Conservation (phyloP, 64 coral and sea anemone species). For the Actinia equina region DNA sequence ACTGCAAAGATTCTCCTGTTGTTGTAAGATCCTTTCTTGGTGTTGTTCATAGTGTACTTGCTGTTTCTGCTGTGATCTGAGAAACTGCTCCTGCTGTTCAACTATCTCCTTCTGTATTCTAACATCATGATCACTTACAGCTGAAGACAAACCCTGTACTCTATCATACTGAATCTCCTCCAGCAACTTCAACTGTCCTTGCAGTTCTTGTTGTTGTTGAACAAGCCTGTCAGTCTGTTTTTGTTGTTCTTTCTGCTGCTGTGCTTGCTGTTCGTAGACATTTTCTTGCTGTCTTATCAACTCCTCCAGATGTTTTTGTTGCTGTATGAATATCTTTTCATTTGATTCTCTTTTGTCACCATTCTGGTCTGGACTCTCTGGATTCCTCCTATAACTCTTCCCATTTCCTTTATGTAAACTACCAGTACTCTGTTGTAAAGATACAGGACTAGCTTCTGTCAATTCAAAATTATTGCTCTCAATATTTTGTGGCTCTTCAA, state of each 20-base stretch:
- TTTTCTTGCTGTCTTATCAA: conserved; percentile 27
- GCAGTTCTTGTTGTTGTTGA: background rate
- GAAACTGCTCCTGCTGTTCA: conserved; percentile 75
- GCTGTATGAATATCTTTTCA: background rate
- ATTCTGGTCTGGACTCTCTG: background rate
- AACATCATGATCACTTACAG: conserved; percentile 24
- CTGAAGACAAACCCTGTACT: background rate
- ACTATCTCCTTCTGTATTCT: conserved; percentile 69
- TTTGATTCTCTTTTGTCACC: background rate
- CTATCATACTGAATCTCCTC: conserved; percentile 1
- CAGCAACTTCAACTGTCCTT: background rate
- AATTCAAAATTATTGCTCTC: background rate
- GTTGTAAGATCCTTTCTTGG: conserved; percentile 62
- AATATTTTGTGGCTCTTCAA: background rate
- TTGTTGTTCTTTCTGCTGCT: conserved; percentile 26
- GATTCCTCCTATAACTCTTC: background rate
- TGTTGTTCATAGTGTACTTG: conserved; percentile 60
- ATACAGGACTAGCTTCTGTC: background rate
- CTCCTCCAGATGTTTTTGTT: conserved; percentile 7
- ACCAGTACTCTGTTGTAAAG: background rate
- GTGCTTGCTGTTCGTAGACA: conserved; percentile 16
- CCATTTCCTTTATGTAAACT: background rate
- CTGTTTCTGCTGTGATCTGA: conserved; percentile 62
- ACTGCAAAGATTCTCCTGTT: conserved; percentile 66
- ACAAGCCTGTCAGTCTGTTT: background rate